phyloP scores from a whole-genome alignment of 2,113 vertebrate species.

The Trochalopteron elliotii region DNA sequence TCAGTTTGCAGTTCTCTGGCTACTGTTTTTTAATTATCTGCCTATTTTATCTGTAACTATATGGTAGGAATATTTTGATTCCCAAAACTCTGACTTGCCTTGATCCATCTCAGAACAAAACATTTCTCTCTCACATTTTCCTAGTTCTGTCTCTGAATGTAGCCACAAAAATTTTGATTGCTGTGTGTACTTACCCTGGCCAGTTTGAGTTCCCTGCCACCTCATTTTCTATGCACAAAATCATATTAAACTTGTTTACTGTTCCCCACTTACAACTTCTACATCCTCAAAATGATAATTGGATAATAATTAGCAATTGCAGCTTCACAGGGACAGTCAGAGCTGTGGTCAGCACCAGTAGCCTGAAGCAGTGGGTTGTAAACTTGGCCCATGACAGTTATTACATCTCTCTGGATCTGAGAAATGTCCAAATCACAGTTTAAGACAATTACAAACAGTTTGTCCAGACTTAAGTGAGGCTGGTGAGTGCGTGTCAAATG shows the following conservation, averaged over 20 bases:
- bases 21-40: not conserved
- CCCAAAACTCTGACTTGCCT: not conserved
- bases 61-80: not conserved
- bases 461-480: not conserved
- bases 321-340: not conserved
- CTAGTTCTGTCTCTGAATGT: not conserved
- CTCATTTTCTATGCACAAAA: not conserved
- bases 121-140: not conserved
- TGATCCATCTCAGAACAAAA: not conserved
- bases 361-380: not conserved
- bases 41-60: not conserved
- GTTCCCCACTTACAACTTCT: not conserved
- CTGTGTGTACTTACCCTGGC: no score
- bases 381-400: not conserved
- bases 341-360: not conserved
- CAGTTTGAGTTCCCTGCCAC: not conserved
- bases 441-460: not conserved
- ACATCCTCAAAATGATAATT: not conserved
- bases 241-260: not conserved
- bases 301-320: not conserved
- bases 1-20: not conserved
- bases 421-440: not conserved
- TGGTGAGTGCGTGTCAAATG: not conserved
- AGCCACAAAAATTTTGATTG: not conserved
- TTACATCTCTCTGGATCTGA: not conserved